Evolutionary conservation across 2,113 vertebrate genomes (phyloP), one percentile per base, ranked within the genome.

Genomic region (Gorsachius goisagi): DNA sequence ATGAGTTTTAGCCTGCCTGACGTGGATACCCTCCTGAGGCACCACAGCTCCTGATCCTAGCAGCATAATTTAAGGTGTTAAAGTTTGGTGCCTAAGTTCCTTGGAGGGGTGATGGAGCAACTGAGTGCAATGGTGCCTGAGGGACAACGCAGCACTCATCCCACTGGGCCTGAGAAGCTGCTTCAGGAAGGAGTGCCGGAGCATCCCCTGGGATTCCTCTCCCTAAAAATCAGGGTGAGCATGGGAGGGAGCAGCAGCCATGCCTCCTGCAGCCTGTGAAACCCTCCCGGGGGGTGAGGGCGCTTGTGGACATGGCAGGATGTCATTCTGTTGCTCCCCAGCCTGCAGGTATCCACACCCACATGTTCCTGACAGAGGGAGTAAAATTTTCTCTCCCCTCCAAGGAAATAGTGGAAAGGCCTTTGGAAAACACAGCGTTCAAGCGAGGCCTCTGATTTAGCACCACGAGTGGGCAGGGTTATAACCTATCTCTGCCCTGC

Each of bases 281-380:
- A 10, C 3, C 44, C 44, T 68, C 26, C 49, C 0, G 0, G 26
- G 39, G 15, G 6, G 4, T 26, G 35, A 60, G 20, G 30, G 15
- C 6, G 4, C 30, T 81, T 78, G 55, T 83, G 30, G 45, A 53
- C 1, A 0, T 45, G 59, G 44, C 59, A 84, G 0, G 8, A 52
- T 5, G 2, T 0, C 3, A 24, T 23, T 5, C 45, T 66, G 68
- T 78, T 0, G 0, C 27, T 89, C 15, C 41, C 28, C 37, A 63
- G 60, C 41, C 66, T 7, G 11, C 52, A 67, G 47, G 47, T 62
- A 85, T 63, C 84, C n/a, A 32, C 27, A 35, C 11, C 6, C 33
- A 58, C 14, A 3, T 55, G 7, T 37, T 80, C 45, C 33, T 1
- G 3, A n/a, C 9, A 69, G 7, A 56, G 17, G 63, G 39, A 50